Base-by-base conservation (phyloP, 1,140 invertebrate species). In the Saccostrea cuccullata region DNA sequence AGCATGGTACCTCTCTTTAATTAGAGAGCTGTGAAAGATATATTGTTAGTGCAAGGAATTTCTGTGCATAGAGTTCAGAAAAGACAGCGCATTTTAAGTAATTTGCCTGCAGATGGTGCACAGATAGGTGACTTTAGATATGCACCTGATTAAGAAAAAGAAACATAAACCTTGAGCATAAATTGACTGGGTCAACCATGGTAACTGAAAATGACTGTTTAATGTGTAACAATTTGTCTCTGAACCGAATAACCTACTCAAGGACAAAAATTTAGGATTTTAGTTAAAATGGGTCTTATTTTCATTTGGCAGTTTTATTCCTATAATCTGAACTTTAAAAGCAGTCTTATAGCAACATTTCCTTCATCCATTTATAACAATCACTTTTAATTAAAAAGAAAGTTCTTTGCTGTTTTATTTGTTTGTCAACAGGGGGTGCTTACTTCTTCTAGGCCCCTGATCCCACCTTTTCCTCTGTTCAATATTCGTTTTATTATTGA, bases 21-120 rank as follows among this genome's bases (percentile, higher is more conserved):
- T 77, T 77, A 77, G 70, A 77, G 30, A 77, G 70, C 70, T 77
- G 70, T 77, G 70, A 77, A 77, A 77, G 70, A 77, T 77, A 77
- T 77, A 77, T 77, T 77, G 70, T 77, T 77, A 30, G 70, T 77
- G 70, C 70, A 77, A 77, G 70, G 70, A 30, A 77, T 77, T 77
- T 77, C 30, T 36, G 70, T 77, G 70, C 70, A 17, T 2, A 3
- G 70, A 77, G 23, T 77, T 64, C n/a, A 73, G 70, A 36, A 30
- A 30, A 36, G 26, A 77, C 11, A 36, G 70, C 13, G 13, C 26
- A 36, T 36, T 30, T 30, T 0, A 36, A 77, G 70, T 77, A 36
- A 77, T 77, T 77, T 77, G 70, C 70, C 12, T 77, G 70, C 70
- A 77, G 70, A 77, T 77, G 70, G 70, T 77, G 26, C 70, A 67